Conservation (phyloP, 1,140 invertebrate genomes). For the Thaumetopoea pityocampa region DNA sequence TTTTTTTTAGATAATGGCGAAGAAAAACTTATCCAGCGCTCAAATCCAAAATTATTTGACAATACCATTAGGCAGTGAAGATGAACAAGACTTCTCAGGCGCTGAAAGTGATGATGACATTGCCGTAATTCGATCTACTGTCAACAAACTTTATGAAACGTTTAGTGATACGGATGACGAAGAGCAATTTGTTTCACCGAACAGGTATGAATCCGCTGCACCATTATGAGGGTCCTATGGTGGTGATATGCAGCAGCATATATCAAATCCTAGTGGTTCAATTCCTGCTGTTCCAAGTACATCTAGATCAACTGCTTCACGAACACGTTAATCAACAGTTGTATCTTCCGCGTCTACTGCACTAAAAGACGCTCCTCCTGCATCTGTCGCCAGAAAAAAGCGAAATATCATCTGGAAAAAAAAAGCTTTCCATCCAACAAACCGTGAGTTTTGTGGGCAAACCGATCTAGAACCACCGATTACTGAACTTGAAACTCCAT, state of each 20-base stretch:
- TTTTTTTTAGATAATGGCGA: too few species aligned
- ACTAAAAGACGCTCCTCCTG: too few species aligned
- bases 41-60: background rate
- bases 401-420: background rate
- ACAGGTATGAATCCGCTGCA: background rate
- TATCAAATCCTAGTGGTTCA: too few species aligned
- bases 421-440: background rate
- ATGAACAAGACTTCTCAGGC: background rate
- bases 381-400: background rate
- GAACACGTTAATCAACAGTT: too few species aligned
- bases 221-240: too few species aligned
- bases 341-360: too few species aligned
- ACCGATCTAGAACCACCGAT: constrained; percentile 9
- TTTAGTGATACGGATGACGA: background rate
- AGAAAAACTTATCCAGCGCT: too few species aligned
- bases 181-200: background rate
- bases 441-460: constrained; percentile 4
- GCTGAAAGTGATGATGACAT: background rate
- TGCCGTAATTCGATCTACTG: background rate
- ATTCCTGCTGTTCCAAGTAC: too few species aligned
- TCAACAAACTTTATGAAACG: background rate
- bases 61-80: background rate
- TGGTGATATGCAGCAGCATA: too few species aligned
- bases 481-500: constrained; percentile 9
- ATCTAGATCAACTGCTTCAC: too few species aligned